Evolutionary conservation across 2,888 invertebrate genomes (phyloP), one percentile per base, ranked within the genome.

Genomic region (Cactoblastis cactorum): DNA sequence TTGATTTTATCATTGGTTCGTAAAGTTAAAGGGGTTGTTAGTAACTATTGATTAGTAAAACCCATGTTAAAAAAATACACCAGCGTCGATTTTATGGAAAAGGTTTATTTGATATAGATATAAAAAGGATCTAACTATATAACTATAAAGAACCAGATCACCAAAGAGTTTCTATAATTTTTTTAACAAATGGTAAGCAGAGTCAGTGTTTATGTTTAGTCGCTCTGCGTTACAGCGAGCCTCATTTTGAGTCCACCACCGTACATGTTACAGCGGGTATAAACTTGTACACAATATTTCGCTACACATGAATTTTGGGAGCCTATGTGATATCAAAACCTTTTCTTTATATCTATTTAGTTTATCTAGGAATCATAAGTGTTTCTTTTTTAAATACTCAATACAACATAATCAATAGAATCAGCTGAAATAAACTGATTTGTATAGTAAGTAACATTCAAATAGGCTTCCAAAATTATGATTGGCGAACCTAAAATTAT

Each of bases 51-150:
- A 89, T 89, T 88, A 89, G 88, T 89, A 80, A n/a, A 64, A 68
- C 89, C 88, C 89, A 88, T 87, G 87, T 89, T 89, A 89, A 88
- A 89, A 89, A 77, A 89, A 88, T 88, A 89, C 88, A 87, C 88
- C 87, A 82, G 69, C 70, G 55, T 87, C 73, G 85, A 87, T 88
- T 88, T 87, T 83, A 87, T 86, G 83, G 86, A 83, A 86, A 86
- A 85, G 87, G 82, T 87, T 82, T 86, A 83, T 87, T 86, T 80
- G 77, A 83, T 83, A 84, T 37, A 37, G 37, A 37, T 85, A 84
- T 84, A 83, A 80, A 83, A 80, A 77, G 75, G 69, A 74, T 69
- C 63, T 68, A 77, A 76, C 69, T 75, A 81, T 79, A 77, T 74
- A 79, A 76, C 74, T 81, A 77, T 69, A 69, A 67, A 83, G 78